Conservation (phyloP, 2,797 vertebrate species). For the Melanogrammus aeglefinus region DNA sequence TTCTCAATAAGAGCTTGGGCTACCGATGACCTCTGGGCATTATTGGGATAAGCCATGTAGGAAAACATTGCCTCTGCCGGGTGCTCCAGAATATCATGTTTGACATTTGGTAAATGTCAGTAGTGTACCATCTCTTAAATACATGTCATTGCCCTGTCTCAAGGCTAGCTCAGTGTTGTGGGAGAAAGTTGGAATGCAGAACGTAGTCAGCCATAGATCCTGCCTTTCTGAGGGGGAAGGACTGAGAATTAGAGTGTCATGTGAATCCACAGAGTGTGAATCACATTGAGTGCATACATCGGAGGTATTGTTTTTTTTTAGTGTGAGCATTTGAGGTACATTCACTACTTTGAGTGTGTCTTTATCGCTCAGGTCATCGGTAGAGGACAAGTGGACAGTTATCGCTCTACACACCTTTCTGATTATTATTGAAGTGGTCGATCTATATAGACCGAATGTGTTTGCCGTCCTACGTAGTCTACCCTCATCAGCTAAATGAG, state of each 20-base stretch:
- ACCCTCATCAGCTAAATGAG: constrained; percentile 20
- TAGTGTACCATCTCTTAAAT: constrained; percentile 28
- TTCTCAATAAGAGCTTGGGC: constrained; percentile 36
- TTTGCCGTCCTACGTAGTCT: constrained; percentile 19
- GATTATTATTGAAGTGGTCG: not conserved
- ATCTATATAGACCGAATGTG: constrained; percentile 15
- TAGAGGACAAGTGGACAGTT: no score
- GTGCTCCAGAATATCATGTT: constrained; percentile 27
- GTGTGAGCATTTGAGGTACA: no score
- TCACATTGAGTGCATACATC: not conserved
- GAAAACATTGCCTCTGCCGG: constrained; percentile 38
- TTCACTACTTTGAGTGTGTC: constrained; percentile 33
- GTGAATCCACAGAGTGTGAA: no score
- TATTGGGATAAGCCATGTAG: constrained; percentile 36
- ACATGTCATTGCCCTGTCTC: constrained; percentile 31
- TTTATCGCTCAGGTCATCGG: constrained; percentile 35
- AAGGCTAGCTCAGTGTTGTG: constrained; percentile 36
- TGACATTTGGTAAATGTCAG: constrained; percentile 26
- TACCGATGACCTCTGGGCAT: constrained; percentile 32
- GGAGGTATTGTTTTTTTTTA: constrained; percentile 6
- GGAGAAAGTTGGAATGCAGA: constrained; percentile 36
- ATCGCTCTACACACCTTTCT: no score
- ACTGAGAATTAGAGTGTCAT: no score
- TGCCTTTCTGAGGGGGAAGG: no score
- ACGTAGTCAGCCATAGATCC: not conserved